Conservation (phyloP, 1,140 invertebrate genomes). For the Bilobella aurantiaca region DNA sequence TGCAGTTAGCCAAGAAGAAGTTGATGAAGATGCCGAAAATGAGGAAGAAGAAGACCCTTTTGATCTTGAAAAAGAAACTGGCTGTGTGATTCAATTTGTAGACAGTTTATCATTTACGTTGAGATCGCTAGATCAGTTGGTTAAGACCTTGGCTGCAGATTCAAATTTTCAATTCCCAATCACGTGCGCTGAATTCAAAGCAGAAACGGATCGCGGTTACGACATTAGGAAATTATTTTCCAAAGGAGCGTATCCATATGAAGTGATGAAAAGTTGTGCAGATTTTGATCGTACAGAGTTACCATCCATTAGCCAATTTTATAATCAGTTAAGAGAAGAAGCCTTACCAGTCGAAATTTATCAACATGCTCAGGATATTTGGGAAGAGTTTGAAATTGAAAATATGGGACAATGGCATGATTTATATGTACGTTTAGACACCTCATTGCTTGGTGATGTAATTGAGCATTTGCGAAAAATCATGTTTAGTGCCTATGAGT, state of each 20-base stretch:
- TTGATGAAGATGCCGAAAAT: background rate
- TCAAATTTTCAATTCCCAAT: background rate
- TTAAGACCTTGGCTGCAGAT: background rate
- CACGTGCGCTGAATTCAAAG: background rate
- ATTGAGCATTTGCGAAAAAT: conserved; percentile 1
- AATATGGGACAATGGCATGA: conserved; percentile 40
- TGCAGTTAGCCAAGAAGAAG: background rate
- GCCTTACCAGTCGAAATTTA: conserved; percentile 39
- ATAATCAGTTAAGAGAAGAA: conserved; percentile 7
- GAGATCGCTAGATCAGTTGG: conserved; percentile 4
- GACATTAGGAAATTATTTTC: background rate
- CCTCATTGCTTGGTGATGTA: conserved; percentile 5
- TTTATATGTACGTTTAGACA: conserved; percentile 37
- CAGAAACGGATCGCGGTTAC: background rate
- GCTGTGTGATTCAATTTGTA: background rate
- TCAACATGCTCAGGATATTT: conserved; percentile 40
- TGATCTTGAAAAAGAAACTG: too few relatives aligned
- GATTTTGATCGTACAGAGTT: background rate
- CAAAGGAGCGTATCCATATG: conserved; percentile 8
- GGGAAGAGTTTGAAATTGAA: conserved; percentile 39
- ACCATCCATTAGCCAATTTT: background rate
- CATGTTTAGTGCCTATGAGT: background rate
- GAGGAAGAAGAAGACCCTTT: background rate
- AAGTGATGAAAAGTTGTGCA: background rate
- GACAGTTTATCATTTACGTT: conserved; percentile 7